These are phyloP conservation scores for Romanogobio albipinnatus DNA, from an alignment of 2,113 vertebrate species.

Conservation along the genomic window DNA sequence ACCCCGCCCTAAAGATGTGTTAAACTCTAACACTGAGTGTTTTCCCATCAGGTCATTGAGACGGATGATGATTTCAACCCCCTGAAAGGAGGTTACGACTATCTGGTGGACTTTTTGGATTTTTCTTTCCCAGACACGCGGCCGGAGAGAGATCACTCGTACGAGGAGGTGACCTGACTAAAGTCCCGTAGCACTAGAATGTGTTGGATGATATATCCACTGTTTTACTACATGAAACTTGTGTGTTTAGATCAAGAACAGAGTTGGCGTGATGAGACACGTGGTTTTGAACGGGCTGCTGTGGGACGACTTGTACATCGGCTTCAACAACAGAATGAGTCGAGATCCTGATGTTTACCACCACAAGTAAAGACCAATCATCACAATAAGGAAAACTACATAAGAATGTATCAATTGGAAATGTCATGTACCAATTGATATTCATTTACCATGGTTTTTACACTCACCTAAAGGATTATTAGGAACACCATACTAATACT, in stretches of 20 bases:
- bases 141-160: constrained; percentile 73
- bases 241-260: constrained; percentile 71
- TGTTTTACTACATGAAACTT: not conserved
- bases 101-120: constrained; percentile 79
- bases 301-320: constrained; percentile 85
- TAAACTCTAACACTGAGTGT: not conserved
- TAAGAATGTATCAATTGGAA: not conserved
- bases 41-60: constrained; percentile 73
- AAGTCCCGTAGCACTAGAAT: not conserved
- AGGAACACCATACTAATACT: too few species aligned
- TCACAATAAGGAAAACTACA: not conserved
- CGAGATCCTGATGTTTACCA: constrained; percentile 81
- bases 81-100: constrained; percentile 69
- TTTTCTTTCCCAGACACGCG: constrained; percentile 74
- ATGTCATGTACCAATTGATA: too few species aligned
- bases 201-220: not conserved
- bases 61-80: constrained; percentile 76
- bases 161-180: constrained; percentile 66
- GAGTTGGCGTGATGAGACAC: constrained; percentile 76
- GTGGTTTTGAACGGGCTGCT: constrained; percentile 76
- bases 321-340: constrained; percentile 80
- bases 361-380: constrained; percentile 70
- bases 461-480: too few species aligned
- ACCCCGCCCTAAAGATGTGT: too few species aligned
- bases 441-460: too few species aligned